Evolutionary conservation across 2,888 invertebrate species (phyloP).

Genomic region (Drosophila eohydei): DNA sequence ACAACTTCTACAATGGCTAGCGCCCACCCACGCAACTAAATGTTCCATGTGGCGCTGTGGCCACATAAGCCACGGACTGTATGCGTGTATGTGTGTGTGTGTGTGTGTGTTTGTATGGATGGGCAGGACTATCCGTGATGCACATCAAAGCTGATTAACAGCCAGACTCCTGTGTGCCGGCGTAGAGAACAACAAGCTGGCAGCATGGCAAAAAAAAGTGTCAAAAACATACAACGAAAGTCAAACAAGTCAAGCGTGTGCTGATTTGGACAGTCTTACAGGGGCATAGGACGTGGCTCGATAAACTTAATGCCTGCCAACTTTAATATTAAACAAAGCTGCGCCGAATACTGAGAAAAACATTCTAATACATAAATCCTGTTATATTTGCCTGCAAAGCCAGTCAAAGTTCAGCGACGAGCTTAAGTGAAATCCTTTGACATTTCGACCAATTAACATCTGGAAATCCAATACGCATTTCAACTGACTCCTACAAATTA

Average conservation of each 20-base stretch:
- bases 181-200: constrained; percentile 28
- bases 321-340: constrained; percentile 56
- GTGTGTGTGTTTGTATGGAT: constrained; percentile 2
- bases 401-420: constrained; percentile 6
- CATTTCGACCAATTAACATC: constrained; percentile 13
- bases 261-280: constrained; percentile 56
- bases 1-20: constrained; percentile 8
- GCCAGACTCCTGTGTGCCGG: constrained; percentile 26
- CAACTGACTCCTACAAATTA: not conserved
- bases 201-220: constrained; percentile 51
- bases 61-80: constrained; percentile 13
- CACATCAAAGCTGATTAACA: constrained; percentile 76
- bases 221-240: constrained; percentile 66
- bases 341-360: constrained; percentile 15
- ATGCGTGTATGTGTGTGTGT: not conserved
- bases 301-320: constrained; percentile 34
- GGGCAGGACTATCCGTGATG: constrained; percentile 35
- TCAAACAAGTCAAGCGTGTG: constrained; percentile 70
- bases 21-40: not conserved
- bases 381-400: constrained; percentile 6
- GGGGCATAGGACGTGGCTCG: constrained; percentile 34
- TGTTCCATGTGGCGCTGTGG: constrained; percentile 30
- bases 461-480: not conserved
- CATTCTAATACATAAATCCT: constrained; percentile 12
- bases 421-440: constrained; percentile 9